Evolutionary conservation across 2,113 vertebrate species (phyloP), one percentile per base, ranked within the genome.

Genomic region (Lampris incognitus): DNA sequence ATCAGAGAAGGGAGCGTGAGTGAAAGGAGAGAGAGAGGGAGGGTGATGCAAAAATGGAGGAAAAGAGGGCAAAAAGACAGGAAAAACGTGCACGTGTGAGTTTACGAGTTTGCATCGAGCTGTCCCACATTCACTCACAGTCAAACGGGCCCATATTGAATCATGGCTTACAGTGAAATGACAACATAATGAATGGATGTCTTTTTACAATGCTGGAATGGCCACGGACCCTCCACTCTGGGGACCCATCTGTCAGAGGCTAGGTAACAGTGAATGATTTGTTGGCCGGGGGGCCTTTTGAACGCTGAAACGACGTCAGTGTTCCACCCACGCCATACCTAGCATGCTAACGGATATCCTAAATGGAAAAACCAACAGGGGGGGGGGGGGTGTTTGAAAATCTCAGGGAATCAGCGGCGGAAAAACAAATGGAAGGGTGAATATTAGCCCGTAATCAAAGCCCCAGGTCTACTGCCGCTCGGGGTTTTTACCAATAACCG

Each of bases 131-230:
- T 81, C 67, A 60, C 56, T 87, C 79, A 74, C 4, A 79, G 76
- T 85, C 46, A 83, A 82, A 55, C 42, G 78, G 58, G 38, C 51
- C 37, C 52, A 67, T 80, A 66, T 81, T 85, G 66, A 88, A 81
- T 87, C 63, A 80, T 78, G 59, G 54, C 68, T 70, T 61, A 72
- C 79, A 81, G 83, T 55, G 37, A 69, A 89, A 89, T 81, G 79
- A 87, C 86, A 85, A 42, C 55, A 11, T 74, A 82, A 88, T 88
- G 69, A 87, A 81, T 90, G 72, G 68, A 81, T 74, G 86, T 84
- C 71, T 82, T 85, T 88, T 85, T 82, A 91, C 84, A 88, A 86
- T 90, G 62, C 79, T 60, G 36, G 74, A 0, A 10, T 49, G 73
- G 79, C 84, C 76, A 58, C 82, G 86, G 74, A 67, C 9, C 78